Evolutionary conservation across 2,797 vertebrate species (phyloP), one percentile per base, ranked within the genome.

Genomic region (Periophthalmus magnuspinnatus): DNA sequence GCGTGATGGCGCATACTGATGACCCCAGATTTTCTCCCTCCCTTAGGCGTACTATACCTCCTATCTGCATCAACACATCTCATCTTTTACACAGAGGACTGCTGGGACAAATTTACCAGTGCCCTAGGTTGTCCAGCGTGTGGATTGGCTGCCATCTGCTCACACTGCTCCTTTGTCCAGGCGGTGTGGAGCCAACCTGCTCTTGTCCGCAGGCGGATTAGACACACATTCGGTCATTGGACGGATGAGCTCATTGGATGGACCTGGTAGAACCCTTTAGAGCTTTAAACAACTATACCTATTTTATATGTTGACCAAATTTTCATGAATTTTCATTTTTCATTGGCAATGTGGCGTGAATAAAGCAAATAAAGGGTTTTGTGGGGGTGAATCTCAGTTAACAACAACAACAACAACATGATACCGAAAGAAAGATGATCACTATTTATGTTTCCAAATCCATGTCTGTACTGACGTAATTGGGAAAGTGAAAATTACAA

Each of bases 41-140:
- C 57, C 58, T 60, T 60, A 74, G 80, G 80, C 75, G 41, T 72
- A 48, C 69, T 28, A 68, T 28, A 70, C 63, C 73, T 78, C 72
- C 68, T 75, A 81, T 78, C 78, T 82, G 41, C 48, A 74, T 65
- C 64, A 54, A 78, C 69, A 78, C 79, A 89, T 88, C 85, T 85
- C 76, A 85, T 89, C 67, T 90, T 81, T 73, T 80, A 72, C 83
- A 84, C 81, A n/a, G 65, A 71, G 69, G 75, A 77, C 76, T 21
- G 77, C 79, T 86, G 82, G 86, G 87, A 86, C 88, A 84, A 88
- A 88, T 87, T 83, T 75, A 80, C 84, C 80, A 78, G 74, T 71
- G 80, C 81, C 77, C 78, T 72, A 71, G 88, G 86, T 82, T 61
- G 50, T 65, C 54, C 75, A 55, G 24, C 47, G 56, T 64, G 60